phyloP scores from a whole-genome alignment of 92 coral and sea anemone species.

The Isaurus tuberculatus region DNA sequence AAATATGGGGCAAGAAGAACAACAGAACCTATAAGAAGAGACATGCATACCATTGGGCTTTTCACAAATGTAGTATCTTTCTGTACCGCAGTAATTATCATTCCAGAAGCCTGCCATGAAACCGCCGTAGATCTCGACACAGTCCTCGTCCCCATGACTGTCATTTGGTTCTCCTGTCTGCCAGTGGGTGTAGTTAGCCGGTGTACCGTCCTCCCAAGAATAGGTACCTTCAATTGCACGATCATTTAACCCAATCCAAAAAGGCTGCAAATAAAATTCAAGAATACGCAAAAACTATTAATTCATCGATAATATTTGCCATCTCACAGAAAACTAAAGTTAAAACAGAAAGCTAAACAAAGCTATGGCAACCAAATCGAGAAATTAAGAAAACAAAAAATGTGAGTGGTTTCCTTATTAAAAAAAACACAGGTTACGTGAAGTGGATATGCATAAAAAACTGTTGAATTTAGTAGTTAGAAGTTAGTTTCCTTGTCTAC shows the following conservation, averaged over 20 bases:
- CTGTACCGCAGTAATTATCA: constrained; percentile 79
- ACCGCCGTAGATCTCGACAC: constrained; percentile 73
- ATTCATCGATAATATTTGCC: background rate
- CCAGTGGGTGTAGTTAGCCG: constrained; percentile 85
- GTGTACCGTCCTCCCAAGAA: constrained; percentile 80
- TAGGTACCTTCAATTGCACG: constrained; percentile 67
- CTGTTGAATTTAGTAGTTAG: too few relatives aligned
- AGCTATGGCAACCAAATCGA: too few relatives aligned
- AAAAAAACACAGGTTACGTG: too few relatives aligned
- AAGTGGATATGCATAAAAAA: too few relatives aligned
- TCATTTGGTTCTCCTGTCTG: constrained; percentile 80
- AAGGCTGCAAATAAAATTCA: constrained; percentile 43
- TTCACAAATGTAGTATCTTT: constrained; percentile 82
- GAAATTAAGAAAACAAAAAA: too few relatives aligned
- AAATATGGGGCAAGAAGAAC: background rate
- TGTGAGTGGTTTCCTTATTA: too few relatives aligned
- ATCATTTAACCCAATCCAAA: constrained; percentile 92
- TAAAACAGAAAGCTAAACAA: too few relatives aligned
- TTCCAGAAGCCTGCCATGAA: constrained; percentile 82
- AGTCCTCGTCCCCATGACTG: constrained; percentile 76
- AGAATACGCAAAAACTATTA: background rate
- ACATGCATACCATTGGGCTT: constrained; percentile 72
- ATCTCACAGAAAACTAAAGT: background rate
- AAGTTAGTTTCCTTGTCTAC: too few relatives aligned
- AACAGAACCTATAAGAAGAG: background rate